Evolutionary conservation across 2,797 vertebrate genomes (phyloP).

Genomic region (Sebastes nivosus): DNA sequence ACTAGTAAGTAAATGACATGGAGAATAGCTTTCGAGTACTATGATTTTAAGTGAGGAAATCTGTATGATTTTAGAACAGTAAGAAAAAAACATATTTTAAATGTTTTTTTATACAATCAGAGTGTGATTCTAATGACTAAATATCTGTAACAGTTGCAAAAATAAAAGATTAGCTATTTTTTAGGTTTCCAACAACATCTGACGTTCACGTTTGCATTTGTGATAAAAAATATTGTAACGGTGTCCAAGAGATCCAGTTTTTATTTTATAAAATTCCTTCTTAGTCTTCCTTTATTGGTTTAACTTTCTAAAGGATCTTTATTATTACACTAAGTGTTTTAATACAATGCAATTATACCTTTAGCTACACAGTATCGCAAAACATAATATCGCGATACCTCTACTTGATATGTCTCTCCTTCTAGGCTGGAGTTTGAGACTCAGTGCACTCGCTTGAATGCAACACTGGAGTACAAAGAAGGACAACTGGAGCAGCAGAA

Average conservation of each 20-base stretch:
- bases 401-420: not conserved
- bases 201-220: not conserved
- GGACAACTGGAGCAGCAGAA: slow-evolving; percentile 83
- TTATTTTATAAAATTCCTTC: not conserved
- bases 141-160: not conserved
- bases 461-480: slow-evolving; percentile 87
- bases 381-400: not conserved
- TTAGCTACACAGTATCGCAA: not conserved
- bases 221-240: not conserved
- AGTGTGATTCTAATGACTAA: not conserved
- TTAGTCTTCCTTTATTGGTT: not conserved
- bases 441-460: slow-evolving; percentile 84
- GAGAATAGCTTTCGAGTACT: not conserved
- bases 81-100: not conserved
- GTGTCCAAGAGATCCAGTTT: not conserved
- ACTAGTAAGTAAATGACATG: not conserved
- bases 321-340: not conserved
- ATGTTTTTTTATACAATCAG: not conserved
- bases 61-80: not conserved
- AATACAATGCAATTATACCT: not conserved
- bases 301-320: not conserved
- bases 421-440: slow-evolving; percentile 92
- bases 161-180: not conserved
- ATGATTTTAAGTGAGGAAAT: not conserved
- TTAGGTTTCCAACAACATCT: not conserved